A percentile compares a stretch with the other conserved stretches of the same genome.
These are phyloP conservation scores for Zaprionus ornatus DNA, from an alignment of 1,140 invertebrate genomes.

Conservation along the genomic window DNA sequence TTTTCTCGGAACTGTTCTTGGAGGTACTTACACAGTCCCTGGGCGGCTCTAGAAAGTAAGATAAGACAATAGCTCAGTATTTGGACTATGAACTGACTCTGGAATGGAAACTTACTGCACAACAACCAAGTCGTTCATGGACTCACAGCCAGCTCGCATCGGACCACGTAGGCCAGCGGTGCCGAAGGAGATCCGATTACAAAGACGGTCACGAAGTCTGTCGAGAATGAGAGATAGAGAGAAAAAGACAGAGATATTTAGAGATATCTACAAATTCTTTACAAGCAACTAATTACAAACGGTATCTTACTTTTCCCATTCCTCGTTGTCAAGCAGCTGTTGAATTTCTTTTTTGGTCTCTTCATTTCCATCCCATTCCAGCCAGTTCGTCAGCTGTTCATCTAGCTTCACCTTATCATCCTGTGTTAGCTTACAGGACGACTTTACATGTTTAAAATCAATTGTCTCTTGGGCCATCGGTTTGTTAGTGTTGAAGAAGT, in stretches of 20 bases:
- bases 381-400: conserved; percentile 49
- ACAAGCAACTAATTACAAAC: not conserved
- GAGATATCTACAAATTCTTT: not conserved
- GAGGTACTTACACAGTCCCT: conserved; percentile 95
- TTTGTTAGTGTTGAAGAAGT: not conserved
- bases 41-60: conserved; percentile 87
- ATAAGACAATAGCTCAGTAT: not conserved
- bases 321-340: conserved; percentile 12
- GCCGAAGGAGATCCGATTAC: conserved; percentile 90
- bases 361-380: conserved; percentile 54
- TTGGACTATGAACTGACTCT: not conserved
- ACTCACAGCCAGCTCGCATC: conserved; percentile 96
- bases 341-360: conserved; percentile 55
- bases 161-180: conserved; percentile 95
- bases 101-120: conserved; percentile 88
- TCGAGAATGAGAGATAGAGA: not conserved
- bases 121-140: conserved; percentile 99
- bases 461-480: conserved; percentile 10
- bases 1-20: conserved; percentile 84
- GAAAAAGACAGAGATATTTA: not conserved
- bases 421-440: conserved; percentile 49
- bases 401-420: conserved; percentile 56
- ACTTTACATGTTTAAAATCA: conserved; percentile 13
- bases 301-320: conserved; percentile 58
- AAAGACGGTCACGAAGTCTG: conserved; percentile 56